These are phyloP conservation scores for Nemapogon koenigi DNA, from an alignment of 2,888 invertebrate genomes.

Conservation along the genomic window DNA sequence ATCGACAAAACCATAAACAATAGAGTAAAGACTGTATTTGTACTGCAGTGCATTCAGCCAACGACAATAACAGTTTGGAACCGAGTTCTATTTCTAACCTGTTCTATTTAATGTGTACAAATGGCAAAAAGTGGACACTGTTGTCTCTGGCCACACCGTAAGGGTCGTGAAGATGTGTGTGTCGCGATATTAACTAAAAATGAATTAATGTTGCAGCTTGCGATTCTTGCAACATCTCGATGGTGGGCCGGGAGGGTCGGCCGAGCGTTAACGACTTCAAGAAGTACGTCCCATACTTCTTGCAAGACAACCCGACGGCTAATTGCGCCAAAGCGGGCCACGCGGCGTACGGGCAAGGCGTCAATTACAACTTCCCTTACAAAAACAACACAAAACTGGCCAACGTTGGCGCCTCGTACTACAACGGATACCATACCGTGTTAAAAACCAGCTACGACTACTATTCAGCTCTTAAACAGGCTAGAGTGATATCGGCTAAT, in stretches of 20 bases:
- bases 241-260: conserved; percentile 54
- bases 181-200: not conserved
- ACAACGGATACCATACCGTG: conserved; percentile 85
- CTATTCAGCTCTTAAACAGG: conserved; percentile 84
- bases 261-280: conserved; percentile 71
- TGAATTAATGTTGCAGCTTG: conserved; percentile 26
- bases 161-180: too few species aligned
- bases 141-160: too few species aligned
- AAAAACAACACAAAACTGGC: conserved; percentile 35
- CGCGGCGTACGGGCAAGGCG: conserved; percentile 80
- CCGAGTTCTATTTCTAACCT: too few species aligned
- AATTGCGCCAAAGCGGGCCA: conserved; percentile 85
- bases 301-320: conserved; percentile 80
- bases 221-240: conserved; percentile 53
- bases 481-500: conserved; percentile 81
- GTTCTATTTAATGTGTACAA: too few species aligned
- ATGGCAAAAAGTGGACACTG: too few species aligned
- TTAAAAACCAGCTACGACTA: conserved; percentile 90
- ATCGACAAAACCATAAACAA: too few species aligned
- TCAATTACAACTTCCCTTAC: conserved; percentile 61
- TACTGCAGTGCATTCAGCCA: too few species aligned
- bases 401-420: conserved; percentile 80
- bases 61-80: too few species aligned
- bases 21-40: too few species aligned
- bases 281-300: conserved; percentile 79